phyloP scores from a whole-genome alignment of 2,113 vertebrate species.

The Noturus placidus region DNA sequence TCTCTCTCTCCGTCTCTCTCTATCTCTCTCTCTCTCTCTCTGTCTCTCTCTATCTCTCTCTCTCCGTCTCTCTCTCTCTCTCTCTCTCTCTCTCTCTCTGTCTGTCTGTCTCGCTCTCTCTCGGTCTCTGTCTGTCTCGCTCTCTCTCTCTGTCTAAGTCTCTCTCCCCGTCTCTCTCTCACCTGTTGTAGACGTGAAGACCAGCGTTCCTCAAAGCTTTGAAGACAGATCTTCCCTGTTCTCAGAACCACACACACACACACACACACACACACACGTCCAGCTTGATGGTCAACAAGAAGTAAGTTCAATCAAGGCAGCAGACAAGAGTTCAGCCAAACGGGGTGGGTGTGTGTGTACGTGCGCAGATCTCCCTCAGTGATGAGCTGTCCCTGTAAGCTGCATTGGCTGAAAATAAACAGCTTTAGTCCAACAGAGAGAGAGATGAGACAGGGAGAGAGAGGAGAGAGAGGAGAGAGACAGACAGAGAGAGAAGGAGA shows the following conservation, averaged over 20 bases:
- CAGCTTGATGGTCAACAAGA: neutral
- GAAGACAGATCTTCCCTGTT: neutral
- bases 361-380: neutral
- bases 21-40: conserved; percentile 33
- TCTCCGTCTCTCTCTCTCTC: conserved; percentile 22
- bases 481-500: neutral
- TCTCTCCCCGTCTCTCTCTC: no score
- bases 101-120: conserved; percentile 26
- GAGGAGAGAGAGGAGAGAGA: neutral
- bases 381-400: conserved; percentile 27
- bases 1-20: conserved; percentile 32
- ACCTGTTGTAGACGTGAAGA: conserved; percentile 15
- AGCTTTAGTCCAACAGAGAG: conserved; percentile 33
- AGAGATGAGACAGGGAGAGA: conserved; percentile 13
- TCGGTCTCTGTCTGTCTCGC: conserved; percentile 8
- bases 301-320: neutral
- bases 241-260: neutral
- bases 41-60: conserved; percentile 14
- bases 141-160: no score
- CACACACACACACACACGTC: neutral
- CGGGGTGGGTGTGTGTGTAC: neutral
- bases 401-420: conserved; percentile 40
- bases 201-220: neutral
- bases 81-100: conserved; percentile 43
- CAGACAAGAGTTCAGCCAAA: neutral